These are phyloP conservation scores for Epinotia demarniana DNA, from an alignment of 2,888 invertebrate species.

Conservation along the genomic window DNA sequence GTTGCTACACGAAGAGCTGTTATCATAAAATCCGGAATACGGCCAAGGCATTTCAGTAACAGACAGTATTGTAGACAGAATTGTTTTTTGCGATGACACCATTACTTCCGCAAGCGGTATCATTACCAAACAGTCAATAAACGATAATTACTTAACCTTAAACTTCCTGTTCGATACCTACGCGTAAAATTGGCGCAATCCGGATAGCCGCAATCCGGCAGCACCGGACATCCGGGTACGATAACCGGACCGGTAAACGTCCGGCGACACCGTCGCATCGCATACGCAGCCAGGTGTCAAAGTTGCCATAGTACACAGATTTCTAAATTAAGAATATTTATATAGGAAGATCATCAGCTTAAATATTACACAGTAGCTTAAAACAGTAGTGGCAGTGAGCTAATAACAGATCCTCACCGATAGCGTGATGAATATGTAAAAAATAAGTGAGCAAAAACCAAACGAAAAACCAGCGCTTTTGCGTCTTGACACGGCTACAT, in stretches of 20 bases:
- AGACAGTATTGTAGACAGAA: neutral
- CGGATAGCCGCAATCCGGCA: neutral
- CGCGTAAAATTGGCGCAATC: constrained; percentile 10
- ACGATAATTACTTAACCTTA: constrained; percentile 24
- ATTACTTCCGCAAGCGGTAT: constrained; percentile 7
- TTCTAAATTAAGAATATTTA: neutral
- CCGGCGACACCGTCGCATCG: constrained; percentile 12
- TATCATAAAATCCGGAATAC: neutral
- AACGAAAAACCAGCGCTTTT: too few relatives aligned
- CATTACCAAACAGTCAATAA: constrained; percentile 14
- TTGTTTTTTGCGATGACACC: neutral
- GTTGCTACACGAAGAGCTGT: neutral
- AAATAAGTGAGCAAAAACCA: too few relatives aligned
- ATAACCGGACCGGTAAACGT: constrained; percentile 28
- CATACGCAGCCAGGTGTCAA: neutral
- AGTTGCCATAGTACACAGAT: constrained; percentile 10
- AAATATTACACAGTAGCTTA: too few relatives aligned
- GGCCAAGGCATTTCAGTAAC: neutral
- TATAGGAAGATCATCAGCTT: too few relatives aligned
- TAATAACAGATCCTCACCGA: too few relatives aligned
- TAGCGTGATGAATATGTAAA: too few relatives aligned
- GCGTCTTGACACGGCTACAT: too few relatives aligned
- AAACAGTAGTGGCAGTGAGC: too few relatives aligned
- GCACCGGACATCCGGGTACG: constrained; percentile 6
- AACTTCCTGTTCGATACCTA: constrained; percentile 36